These are phyloP conservation scores for Bombylius discolor DNA, from an alignment of 2,888 invertebrate species.

Conservation along the genomic window DNA sequence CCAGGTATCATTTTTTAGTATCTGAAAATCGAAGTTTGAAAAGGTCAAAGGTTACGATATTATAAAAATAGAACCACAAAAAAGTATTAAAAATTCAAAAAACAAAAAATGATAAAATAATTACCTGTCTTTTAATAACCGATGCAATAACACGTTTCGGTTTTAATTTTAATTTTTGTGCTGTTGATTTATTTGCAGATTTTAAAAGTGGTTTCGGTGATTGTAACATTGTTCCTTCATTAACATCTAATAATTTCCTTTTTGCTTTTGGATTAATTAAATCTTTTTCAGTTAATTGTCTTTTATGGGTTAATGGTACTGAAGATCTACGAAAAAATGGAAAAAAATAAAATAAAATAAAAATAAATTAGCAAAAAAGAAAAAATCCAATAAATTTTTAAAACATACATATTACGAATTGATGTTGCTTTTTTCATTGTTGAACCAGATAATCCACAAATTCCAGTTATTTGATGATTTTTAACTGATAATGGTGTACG, in stretches of 20 bases:
- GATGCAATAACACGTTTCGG: slow-evolving; percentile 21
- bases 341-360: neutral
- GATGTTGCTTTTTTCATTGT: slow-evolving; percentile 22
- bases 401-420: slow-evolving; percentile 1
- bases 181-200: slow-evolving; percentile 19
- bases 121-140: slow-evolving; percentile 23
- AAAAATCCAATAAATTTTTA: neutral
- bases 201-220: slow-evolving; percentile 9
- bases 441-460: slow-evolving; percentile 2
- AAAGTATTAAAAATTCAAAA: too few relatives aligned
- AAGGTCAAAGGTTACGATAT: too few relatives aligned
- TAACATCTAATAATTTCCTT: slow-evolving; percentile 24
- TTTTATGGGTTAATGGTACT: slow-evolving; percentile 9
- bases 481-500: slow-evolving; percentile 21
- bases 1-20: too few relatives aligned
- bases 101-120: too few relatives aligned
- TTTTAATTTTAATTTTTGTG: slow-evolving; percentile 14
- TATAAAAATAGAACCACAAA: too few relatives aligned
- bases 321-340: slow-evolving; percentile 1
- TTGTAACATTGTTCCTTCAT: slow-evolving; percentile 16
- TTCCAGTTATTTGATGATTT: slow-evolving; percentile 15
- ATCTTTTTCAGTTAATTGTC: slow-evolving; percentile 12
- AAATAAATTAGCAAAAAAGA: neutral
- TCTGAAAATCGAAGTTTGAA: too few relatives aligned
- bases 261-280: slow-evolving; percentile 22